Evolutionary conservation across 2,888 invertebrate genomes (phyloP).

Genomic region (Phalangium opilio): DNA sequence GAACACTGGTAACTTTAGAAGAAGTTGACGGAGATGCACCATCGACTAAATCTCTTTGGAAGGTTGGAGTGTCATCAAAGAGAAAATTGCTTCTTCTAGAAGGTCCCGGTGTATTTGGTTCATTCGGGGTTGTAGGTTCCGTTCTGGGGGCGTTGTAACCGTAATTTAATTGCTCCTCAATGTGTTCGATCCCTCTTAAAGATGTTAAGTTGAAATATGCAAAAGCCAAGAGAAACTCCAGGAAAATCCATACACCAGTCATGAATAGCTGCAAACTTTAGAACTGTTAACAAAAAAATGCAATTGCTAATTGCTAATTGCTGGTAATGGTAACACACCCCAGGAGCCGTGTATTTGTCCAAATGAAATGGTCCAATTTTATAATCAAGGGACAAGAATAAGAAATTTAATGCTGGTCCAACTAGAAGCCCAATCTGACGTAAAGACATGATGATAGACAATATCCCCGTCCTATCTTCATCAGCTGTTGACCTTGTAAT

Average conservation of each 20-base stretch:
- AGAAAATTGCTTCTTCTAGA: too few species aligned
- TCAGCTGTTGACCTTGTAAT: slow-evolving; percentile 31
- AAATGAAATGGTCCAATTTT: slow-evolving; percentile 28
- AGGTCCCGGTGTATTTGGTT: too few species aligned
- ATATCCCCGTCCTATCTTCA: slow-evolving; percentile 31
- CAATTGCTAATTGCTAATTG: too few species aligned
- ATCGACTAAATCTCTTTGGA: too few species aligned
- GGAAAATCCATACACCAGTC: slow-evolving; percentile 29
- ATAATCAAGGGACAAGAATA: slow-evolving; percentile 28
- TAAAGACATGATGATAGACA: slow-evolving; percentile 31
- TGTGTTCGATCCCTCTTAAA: slow-evolving; percentile 10
- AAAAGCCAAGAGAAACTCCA: slow-evolving; percentile 11
- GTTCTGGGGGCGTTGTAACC: slow-evolving; percentile 4
- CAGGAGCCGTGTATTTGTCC: slow-evolving; percentile 32
- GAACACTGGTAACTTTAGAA: background rate
- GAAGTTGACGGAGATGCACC: too few species aligned
- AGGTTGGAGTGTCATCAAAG: too few species aligned
- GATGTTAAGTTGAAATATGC: slow-evolving; percentile 10
- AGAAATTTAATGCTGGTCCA: slow-evolving; percentile 34
- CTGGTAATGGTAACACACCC: slow-evolving; percentile 24
- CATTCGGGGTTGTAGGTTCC: too few species aligned
- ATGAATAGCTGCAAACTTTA: slow-evolving; percentile 28
- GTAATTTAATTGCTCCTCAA: slow-evolving; percentile 10
- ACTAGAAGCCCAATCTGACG: slow-evolving; percentile 32
- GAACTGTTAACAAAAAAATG: too few species aligned